Conservation (phyloP, 23 tunicate species). For the Styela clava region DNA sequence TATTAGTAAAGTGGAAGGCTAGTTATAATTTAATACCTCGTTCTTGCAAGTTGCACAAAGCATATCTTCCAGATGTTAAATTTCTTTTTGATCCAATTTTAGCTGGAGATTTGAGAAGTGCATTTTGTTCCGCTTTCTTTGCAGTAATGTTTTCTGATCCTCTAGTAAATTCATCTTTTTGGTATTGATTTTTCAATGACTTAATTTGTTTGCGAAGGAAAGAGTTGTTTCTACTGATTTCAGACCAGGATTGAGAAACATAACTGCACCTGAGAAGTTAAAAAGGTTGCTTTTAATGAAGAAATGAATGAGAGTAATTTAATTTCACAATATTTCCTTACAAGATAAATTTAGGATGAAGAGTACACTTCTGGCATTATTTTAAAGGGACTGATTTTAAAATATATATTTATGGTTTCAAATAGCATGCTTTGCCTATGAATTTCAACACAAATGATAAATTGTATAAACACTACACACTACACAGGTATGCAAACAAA, state of each 20-base stretch:
- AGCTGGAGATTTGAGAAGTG: constrained; percentile 19
- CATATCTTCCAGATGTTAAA: constrained; percentile 5
- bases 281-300: too few species aligned
- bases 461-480: too few species aligned
- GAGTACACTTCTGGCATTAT: too few species aligned
- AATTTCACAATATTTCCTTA: too few species aligned
- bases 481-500: too few species aligned
- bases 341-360: too few species aligned
- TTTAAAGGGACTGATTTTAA: too few species aligned
- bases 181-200: constrained; percentile 22
- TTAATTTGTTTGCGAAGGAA: constrained; percentile 9
- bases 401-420: too few species aligned
- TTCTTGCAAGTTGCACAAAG: constrained; percentile 2
- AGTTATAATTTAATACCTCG: neutral
- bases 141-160: constrained; percentile 29
- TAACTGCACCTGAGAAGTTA: constrained; percentile 9
- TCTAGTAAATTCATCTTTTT: constrained; percentile 1
- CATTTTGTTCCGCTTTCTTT: constrained; percentile 1
- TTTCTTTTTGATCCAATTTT: neutral
- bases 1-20: too few species aligned
- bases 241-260: constrained; percentile 21
- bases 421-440: too few species aligned
- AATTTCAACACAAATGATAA: too few species aligned
- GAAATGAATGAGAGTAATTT: too few species aligned
- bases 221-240: neutral